These are phyloP conservation scores for Tor tambroides DNA, from an alignment of 2,113 vertebrate species.

Conservation along the genomic window DNA sequence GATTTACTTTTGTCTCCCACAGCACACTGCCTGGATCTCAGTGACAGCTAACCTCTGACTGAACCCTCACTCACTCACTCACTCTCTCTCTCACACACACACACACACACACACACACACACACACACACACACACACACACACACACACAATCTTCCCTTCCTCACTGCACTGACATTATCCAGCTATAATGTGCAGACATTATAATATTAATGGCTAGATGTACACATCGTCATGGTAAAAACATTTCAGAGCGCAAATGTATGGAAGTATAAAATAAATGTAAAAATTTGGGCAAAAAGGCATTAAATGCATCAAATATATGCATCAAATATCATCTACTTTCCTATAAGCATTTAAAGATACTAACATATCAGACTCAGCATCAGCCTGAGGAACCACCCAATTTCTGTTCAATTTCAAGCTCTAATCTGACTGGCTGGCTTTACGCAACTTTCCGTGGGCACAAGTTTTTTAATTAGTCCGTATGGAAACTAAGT, in stretches of 20 bases:
- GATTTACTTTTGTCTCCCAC: slow-evolving; percentile 46
- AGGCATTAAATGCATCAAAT: not conserved
- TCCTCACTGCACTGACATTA: slow-evolving; percentile 19
- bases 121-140: slow-evolving; percentile 1
- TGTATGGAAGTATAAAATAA: too few species aligned
- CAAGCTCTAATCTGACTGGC: slow-evolving; percentile 12
- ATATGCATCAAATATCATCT: not conserved
- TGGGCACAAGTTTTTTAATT: not conserved
- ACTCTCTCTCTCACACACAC: not conserved
- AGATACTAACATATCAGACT: not conserved
- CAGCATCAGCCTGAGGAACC: not conserved
- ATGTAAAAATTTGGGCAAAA: not conserved
- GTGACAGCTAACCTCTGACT: slow-evolving; percentile 50
- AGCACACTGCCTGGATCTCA: slow-evolving; percentile 52
- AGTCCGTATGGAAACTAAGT: not conserved
- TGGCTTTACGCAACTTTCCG: not conserved
- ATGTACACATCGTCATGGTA: not conserved
- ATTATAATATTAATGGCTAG: not conserved
- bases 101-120: not conserved
- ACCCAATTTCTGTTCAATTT: not conserved
- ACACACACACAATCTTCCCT: not conserved
- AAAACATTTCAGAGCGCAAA: not conserved
- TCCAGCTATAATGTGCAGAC: slow-evolving; percentile 36
- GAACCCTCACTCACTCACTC: slow-evolving; percentile 20
- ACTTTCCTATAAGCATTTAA: not conserved